phyloP scores from a whole-genome alignment of 1,140 invertebrate species.

The Drosophila mayri region DNA sequence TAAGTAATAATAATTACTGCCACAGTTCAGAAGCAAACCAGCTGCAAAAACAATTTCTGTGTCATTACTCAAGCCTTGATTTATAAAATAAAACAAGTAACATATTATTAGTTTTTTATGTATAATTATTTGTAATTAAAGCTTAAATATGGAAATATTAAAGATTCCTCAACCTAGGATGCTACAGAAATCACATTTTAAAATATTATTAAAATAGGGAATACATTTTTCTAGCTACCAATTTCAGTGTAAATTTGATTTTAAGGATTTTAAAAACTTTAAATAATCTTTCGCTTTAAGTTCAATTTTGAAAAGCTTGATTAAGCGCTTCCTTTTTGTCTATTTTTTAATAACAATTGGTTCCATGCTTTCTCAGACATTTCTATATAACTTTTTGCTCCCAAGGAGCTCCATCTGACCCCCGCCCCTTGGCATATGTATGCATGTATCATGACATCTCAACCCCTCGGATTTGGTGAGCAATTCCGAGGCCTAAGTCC shows the following conservation, averaged over 20 bases:
- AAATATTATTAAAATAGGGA: background rate
- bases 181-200: background rate
- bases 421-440: background rate
- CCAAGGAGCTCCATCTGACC: background rate
- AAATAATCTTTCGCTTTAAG: background rate
- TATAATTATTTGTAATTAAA: background rate
- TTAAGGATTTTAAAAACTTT: background rate
- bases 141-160: background rate
- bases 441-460: background rate
- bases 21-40: background rate
- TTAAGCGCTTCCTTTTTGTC: background rate
- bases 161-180: background rate
- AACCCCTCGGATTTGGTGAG: background rate
- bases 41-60: background rate
- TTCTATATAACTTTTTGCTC: background rate
- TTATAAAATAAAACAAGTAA: background rate
- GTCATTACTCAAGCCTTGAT: background rate
- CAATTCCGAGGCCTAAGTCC: conserved; percentile 23
- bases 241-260: background rate
- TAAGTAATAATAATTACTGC: background rate
- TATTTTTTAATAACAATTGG: background rate
- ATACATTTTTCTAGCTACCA: background rate
- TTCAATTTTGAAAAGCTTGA: background rate
- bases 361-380: background rate
- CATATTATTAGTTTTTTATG: too few species aligned